Conservation (phyloP, 92 coral and sea anemone genomes). For the Epizoanthus scotinus region DNA sequence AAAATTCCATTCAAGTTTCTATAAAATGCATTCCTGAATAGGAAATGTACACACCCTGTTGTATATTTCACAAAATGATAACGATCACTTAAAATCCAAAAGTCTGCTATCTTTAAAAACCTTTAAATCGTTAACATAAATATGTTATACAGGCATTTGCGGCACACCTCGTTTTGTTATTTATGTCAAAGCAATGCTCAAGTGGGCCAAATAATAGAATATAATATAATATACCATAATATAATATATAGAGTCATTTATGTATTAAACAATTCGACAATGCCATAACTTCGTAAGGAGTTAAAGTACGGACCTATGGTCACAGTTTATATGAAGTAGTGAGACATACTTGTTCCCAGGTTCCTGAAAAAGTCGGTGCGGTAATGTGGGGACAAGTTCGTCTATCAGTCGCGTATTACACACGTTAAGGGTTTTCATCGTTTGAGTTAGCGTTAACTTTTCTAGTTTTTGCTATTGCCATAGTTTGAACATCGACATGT, state of each 20-base stretch:
- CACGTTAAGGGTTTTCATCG: no score
- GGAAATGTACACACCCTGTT: conserved; percentile 13
- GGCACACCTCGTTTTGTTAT: conserved; percentile 29
- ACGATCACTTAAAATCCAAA: neutral
- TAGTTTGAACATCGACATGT: conserved; percentile 6
- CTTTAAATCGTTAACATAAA: conserved; percentile 12
- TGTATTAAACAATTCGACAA: conserved; percentile 38
- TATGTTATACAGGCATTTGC: conserved; percentile 2
- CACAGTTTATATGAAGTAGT: conserved; percentile 32
- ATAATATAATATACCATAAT: conserved; percentile 31
- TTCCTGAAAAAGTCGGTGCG: neutral
- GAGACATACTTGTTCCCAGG: neutral
- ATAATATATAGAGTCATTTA: conserved; percentile 31
- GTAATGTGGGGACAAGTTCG: conserved; percentile 9
- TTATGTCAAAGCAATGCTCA: conserved; percentile 38
- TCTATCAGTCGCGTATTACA: neutral
- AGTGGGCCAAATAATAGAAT: conserved; percentile 33
- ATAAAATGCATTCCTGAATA: neutral
- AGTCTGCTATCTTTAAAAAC: conserved; percentile 3
- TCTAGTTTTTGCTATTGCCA: neutral
- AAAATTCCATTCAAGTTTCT: conserved; percentile 21
- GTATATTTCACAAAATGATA: conserved; percentile 15
- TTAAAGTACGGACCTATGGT: conserved; percentile 85
- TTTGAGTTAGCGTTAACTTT: no score
- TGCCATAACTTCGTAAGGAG: conserved; percentile 93